Percentiles rank a stretch among this genome's conserved stretches.
phyloP scores from a whole-genome alignment of 2,888 invertebrate genomes.

The Amiota minor region DNA sequence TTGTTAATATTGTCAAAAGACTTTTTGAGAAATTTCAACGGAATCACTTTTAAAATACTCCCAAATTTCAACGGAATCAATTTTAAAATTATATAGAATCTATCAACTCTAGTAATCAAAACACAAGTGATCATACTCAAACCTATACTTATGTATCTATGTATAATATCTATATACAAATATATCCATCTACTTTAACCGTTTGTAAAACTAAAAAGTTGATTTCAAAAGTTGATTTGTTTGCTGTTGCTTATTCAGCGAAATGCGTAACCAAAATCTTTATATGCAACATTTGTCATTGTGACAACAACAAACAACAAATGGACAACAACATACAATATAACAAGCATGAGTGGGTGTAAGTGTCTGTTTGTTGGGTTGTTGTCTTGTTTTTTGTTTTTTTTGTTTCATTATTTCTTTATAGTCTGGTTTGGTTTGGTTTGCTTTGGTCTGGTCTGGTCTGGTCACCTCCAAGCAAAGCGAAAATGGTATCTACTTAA shows the following conservation, averaged over 20 bases:
- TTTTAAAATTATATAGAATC: background rate
- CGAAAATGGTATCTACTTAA: conserved; percentile 43
- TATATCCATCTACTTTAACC: background rate
- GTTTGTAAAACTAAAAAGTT: too few relatives aligned
- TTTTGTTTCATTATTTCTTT: background rate
- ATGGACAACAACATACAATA: background rate
- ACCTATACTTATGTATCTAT: too few relatives aligned
- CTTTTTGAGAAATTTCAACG: too few relatives aligned
- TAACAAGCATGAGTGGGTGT: conserved; percentile 17
- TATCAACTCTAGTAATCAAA: too few relatives aligned
- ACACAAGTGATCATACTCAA: too few relatives aligned
- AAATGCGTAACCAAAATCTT: background rate
- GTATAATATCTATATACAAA: background rate
- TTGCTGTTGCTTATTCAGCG: conserved; percentile 4
- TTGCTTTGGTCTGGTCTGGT: background rate
- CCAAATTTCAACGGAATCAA: too few relatives aligned
- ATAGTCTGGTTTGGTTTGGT: too few relatives aligned
- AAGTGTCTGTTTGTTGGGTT: background rate
- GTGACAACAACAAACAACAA: conserved; percentile 17
- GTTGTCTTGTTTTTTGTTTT: conserved; percentile 7
- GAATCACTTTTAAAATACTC: too few relatives aligned
- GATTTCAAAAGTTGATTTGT: too few relatives aligned
- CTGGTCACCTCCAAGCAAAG: conserved; percentile 1
- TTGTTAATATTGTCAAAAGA: too few relatives aligned
- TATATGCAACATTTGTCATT: conserved; percentile 22